A percentile compares a stretch with the other conserved stretches of the same genome.
Conservation (phyloP, 2,888 invertebrate genomes). For the Zygogramma bicolorata region DNA sequence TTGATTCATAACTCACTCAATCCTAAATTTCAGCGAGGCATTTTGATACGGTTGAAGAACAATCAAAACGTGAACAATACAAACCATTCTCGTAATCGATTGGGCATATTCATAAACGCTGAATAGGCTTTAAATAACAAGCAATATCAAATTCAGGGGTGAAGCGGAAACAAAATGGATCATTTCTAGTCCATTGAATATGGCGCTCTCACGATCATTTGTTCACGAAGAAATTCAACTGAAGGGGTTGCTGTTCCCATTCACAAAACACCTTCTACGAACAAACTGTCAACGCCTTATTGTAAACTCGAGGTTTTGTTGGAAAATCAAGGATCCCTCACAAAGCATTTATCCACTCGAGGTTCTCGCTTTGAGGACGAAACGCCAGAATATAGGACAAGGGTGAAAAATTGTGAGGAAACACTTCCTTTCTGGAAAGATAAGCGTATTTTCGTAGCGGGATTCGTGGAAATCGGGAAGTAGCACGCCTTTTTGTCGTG, state of each 20-base stretch:
- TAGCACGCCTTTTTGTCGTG: background rate
- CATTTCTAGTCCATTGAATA: background rate
- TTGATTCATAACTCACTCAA: too few species aligned
- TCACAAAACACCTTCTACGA: too few species aligned
- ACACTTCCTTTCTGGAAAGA: background rate
- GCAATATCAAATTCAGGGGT: background rate
- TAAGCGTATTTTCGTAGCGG: background rate
- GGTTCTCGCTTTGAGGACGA: background rate
- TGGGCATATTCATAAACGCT: background rate
- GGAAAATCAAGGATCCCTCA: background rate
- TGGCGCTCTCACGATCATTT: background rate
- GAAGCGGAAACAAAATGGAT: background rate
- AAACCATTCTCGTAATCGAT: too few species aligned
- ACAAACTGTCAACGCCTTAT: too few species aligned
- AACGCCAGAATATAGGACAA: conserved; percentile 1
- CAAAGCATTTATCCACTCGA: background rate
- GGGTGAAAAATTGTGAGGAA: background rate
- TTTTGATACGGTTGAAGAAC: too few species aligned
- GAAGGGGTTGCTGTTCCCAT: too few species aligned
- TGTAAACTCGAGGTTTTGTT: background rate
- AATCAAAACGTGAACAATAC: too few species aligned
- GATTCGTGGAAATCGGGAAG: background rate
- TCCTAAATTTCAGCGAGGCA: too few species aligned
- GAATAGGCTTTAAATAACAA: background rate
- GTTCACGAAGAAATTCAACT: background rate